phyloP scores from a whole-genome alignment of 2,797 vertebrate species.

The Brotogeris chrysoptera region DNA sequence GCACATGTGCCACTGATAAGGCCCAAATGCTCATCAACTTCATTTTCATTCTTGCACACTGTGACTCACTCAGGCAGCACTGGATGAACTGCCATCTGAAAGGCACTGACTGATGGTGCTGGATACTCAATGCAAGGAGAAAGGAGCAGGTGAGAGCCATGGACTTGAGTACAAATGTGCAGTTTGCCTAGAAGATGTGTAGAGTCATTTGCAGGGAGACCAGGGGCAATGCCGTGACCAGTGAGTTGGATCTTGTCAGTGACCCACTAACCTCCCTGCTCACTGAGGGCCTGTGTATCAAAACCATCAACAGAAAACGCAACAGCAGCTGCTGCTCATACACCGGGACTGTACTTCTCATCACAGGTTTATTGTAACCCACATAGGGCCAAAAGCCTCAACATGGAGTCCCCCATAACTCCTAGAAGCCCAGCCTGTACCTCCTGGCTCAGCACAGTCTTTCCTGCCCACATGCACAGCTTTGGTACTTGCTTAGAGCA shows the following conservation, averaged over 20 bases:
- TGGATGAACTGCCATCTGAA: background rate
- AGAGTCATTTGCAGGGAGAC: background rate
- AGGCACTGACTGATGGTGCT: background rate
- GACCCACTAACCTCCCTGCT: background rate
- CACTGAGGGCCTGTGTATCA: background rate
- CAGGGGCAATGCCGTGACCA: background rate
- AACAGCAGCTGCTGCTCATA: background rate
- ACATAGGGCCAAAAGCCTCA: background rate
- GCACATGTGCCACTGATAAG: rapidly evolving
- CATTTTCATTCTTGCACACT: background rate
- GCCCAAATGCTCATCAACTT: background rate
- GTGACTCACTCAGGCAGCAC: rapidly evolving
- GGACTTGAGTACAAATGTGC: background rate
- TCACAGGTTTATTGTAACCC: background rate
- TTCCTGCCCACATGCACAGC: background rate
- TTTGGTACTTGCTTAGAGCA: background rate
- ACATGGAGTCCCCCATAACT: background rate
- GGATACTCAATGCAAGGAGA: background rate
- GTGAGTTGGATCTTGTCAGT: background rate
- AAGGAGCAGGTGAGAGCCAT: background rate
- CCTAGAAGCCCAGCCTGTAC: background rate
- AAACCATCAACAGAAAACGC: background rate
- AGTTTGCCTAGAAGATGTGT: background rate
- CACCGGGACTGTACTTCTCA: background rate
- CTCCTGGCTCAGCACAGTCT: background rate